Percentiles rank a stretch among this genome's conserved stretches.
These are phyloP conservation scores for Murina feae DNA, from an alignment of 2,113 vertebrate species.

Conservation along the genomic window DNA sequence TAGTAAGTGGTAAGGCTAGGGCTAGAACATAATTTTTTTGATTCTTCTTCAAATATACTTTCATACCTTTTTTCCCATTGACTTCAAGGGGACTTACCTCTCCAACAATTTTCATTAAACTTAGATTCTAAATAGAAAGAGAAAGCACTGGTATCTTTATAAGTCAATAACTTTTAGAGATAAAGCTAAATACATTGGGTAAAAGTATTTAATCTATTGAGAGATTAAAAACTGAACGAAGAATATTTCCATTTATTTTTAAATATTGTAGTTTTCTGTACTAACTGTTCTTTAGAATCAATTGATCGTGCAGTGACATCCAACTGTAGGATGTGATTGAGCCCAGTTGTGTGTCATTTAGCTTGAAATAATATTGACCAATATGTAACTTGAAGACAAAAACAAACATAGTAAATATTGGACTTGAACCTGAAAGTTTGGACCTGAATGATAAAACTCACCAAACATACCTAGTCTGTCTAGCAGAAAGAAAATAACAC, in stretches of 20 bases:
- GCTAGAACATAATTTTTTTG: neutral
- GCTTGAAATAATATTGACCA: slow-evolving; percentile 45
- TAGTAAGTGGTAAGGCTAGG: neutral
- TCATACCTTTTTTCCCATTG: slow-evolving; percentile 69
- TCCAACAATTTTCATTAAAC: slow-evolving; percentile 51
- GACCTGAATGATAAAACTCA: neutral
- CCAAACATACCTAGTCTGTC: neutral
- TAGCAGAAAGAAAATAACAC: slow-evolving; percentile 22
- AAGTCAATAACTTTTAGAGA: neutral
- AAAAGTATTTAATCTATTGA: neutral
- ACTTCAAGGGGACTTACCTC: slow-evolving; percentile 43
- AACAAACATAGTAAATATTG: neutral
- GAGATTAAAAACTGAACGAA: neutral
- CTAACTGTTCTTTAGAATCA: slow-evolving; percentile 28
- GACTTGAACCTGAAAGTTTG: neutral
- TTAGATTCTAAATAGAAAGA: slow-evolving; percentile 53
- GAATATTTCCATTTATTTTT: neutral
- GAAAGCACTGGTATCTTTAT: slow-evolving; percentile 18
- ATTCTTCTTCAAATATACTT: neutral
- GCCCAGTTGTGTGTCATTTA: neutral
- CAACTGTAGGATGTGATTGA: neutral
- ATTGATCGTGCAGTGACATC: neutral
- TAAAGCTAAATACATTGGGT: neutral
- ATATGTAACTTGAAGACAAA: neutral
- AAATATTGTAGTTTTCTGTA: neutral